phyloP scores from a whole-genome alignment of 2,888 invertebrate genomes.

The Resseliella maxima region DNA sequence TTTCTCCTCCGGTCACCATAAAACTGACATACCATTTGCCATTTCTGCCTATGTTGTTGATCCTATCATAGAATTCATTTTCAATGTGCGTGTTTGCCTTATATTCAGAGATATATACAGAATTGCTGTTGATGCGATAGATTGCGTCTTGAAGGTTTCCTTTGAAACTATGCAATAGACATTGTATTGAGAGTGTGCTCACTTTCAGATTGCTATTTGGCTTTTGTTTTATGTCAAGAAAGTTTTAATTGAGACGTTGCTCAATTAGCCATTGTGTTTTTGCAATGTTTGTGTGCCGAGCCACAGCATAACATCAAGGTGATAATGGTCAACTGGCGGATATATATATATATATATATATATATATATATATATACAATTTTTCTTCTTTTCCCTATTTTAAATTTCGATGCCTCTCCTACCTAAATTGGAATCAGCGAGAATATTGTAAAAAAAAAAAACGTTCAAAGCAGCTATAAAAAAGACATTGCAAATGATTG shows the following conservation, averaged over 20 bases:
- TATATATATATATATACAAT: neutral
- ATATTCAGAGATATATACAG: neutral
- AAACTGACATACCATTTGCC: neutral
- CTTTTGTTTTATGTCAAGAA: slow-evolving; percentile 12
- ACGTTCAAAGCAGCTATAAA: neutral
- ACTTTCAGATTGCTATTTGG: neutral
- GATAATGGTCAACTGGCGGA: neutral
- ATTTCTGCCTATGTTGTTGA: neutral
- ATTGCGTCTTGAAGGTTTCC: neutral
- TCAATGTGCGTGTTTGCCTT: neutral
- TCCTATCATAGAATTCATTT: neutral
- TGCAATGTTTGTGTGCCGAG: neutral
- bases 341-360: too few relatives aligned
- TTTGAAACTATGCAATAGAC: neutral
- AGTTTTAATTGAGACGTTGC: slow-evolving; percentile 39
- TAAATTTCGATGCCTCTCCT: neutral
- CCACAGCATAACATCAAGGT: neutral
- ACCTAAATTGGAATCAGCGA: slow-evolving; percentile 22
- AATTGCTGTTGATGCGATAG: neutral
- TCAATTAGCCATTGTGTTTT: neutral
- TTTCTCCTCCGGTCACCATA: neutral
- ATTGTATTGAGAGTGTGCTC: neutral
- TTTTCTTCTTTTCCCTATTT: neutral
- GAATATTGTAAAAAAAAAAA: neutral
- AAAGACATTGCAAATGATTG: neutral